phyloP scores from a whole-genome alignment of 2,888 invertebrate genomes.

The Ditula angustiorana region DNA sequence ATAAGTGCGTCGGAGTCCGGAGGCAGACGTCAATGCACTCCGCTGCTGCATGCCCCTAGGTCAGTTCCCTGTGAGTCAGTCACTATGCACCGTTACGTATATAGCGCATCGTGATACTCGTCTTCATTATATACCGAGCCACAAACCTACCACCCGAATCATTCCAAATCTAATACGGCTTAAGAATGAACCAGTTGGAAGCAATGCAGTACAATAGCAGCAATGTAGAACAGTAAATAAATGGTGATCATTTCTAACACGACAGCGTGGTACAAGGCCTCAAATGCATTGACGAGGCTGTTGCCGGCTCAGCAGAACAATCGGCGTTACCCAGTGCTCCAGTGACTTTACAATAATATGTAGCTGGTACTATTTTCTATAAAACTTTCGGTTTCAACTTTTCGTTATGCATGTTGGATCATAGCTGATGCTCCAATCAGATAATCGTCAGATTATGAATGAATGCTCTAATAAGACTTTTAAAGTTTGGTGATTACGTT shows the following conservation, averaged over 20 bases:
- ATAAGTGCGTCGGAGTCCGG: constrained; percentile 76
- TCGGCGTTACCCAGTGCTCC: constrained; percentile 74
- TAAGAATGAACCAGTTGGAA: constrained; percentile 16
- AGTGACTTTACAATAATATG: constrained; percentile 77
- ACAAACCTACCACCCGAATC: neutral
- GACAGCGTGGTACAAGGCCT: constrained; percentile 46
- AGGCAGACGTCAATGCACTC: constrained; percentile 81
- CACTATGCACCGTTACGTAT: constrained; percentile 80
- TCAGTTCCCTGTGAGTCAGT: constrained; percentile 84
- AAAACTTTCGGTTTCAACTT: constrained; percentile 76
- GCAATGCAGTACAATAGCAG: constrained; percentile 35
- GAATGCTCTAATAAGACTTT: constrained; percentile 27
- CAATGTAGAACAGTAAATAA: constrained; percentile 49
- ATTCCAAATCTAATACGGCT: constrained; percentile 41
- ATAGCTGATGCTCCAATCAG: constrained; percentile 46
- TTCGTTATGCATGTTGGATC: constrained; percentile 55
- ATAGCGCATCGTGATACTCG: constrained; percentile 70
- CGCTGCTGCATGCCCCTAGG: constrained; percentile 79
- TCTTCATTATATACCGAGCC: constrained; percentile 52
- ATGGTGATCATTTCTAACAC: constrained; percentile 27
- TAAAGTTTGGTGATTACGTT: neutral
- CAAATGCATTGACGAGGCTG: constrained; percentile 58
- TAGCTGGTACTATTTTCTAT: constrained; percentile 64
- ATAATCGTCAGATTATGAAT: constrained; percentile 35
- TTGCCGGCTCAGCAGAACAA: constrained; percentile 68